These are phyloP conservation scores for Ammodytes dubius DNA, from an alignment of 2,113 vertebrate genomes.

Conservation along the genomic window DNA sequence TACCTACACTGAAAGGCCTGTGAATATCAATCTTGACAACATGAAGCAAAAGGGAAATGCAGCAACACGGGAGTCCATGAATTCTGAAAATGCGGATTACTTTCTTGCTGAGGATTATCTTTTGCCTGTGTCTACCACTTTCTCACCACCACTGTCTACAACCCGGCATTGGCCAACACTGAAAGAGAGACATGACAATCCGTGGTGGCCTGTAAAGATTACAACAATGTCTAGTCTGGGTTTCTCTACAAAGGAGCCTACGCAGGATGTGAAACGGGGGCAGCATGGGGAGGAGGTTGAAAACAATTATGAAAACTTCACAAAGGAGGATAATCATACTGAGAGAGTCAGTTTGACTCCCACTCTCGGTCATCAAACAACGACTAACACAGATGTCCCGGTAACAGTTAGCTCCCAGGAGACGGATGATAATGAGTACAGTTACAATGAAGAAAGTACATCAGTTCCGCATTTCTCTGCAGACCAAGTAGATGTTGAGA, in stretches of 20 bases:
- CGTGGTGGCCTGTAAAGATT: conserved; percentile 30
- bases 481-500: conserved; percentile 34
- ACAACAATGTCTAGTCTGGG: conserved; percentile 21
- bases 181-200: conserved; percentile 10
- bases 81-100: conserved; percentile 34
- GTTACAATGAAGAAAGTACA: conserved; percentile 2
- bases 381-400: not conserved
- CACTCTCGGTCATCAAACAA: not conserved
- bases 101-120: conserved; percentile 75
- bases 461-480: not conserved
- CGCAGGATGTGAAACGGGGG: conserved; percentile 28
- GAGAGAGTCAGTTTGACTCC: conserved; percentile 35
- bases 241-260: conserved; percentile 36
- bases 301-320: conserved; percentile 26
- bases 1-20: not conserved
- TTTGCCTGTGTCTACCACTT: conserved; percentile 57
- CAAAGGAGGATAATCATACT: conserved; percentile 38
- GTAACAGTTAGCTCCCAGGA: conserved; percentile 4
- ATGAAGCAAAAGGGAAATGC: not conserved
- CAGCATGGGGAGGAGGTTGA: conserved; percentile 20
- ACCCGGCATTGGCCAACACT: conserved; percentile 42
- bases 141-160: conserved; percentile 26
- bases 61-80: not conserved
- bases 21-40: conserved; percentile 3
- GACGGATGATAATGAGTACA: conserved; percentile 9